A percentile compares a stretch with the other conserved stretches of the same genome.
phyloP scores from a whole-genome alignment of 2,888 invertebrate genomes.

The Amblyteles armatorius region DNA sequence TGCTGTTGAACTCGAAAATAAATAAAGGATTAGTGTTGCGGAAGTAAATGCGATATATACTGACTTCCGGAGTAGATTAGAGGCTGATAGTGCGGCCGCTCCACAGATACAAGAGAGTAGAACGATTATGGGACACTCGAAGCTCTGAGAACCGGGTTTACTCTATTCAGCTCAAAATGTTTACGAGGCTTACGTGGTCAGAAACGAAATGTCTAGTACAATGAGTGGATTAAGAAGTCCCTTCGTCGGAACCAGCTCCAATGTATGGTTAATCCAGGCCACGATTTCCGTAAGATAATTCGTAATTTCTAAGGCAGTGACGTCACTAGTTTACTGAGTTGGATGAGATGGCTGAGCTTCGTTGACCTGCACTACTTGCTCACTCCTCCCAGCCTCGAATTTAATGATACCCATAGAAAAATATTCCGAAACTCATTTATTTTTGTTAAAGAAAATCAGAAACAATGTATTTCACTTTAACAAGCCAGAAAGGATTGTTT shows the following conservation, averaged over 20 bases:
- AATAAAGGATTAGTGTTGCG: not conserved
- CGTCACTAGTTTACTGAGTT: not conserved
- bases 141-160: not conserved
- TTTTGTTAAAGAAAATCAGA: not conserved
- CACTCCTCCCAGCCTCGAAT: not conserved
- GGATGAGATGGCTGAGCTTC: not conserved
- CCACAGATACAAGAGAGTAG: conserved; percentile 22
- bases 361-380: not conserved
- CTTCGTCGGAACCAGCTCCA: not conserved
- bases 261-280: not conserved
- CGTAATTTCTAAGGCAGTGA: not conserved
- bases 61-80: conserved; percentile 4
- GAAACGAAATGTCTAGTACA: conserved; percentile 13
- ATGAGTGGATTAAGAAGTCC: conserved; percentile 21
- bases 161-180: conserved; percentile 15
- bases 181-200: conserved; percentile 43
- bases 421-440: not conserved
- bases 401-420: not conserved
- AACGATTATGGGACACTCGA: conserved; percentile 25
- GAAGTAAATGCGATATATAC: not conserved
- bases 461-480: not conserved
- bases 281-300: conserved; percentile 17
- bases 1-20: not conserved
- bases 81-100: conserved; percentile 31
- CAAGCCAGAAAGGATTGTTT: not conserved